Conservation (phyloP, 2,113 vertebrate species). For the Panthera leo region DNA sequence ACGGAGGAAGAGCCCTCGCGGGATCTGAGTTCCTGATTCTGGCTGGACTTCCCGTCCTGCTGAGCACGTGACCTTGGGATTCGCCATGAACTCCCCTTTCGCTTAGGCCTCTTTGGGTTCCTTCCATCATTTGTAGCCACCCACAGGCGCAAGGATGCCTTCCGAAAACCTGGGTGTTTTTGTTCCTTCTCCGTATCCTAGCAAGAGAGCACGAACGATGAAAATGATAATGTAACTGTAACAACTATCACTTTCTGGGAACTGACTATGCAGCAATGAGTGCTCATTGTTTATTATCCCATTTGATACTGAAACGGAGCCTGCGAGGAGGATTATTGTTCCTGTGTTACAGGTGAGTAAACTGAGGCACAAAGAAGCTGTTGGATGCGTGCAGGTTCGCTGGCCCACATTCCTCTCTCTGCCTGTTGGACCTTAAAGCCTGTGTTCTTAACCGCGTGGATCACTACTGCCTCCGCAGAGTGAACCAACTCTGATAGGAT, state of each 20-base stretch:
- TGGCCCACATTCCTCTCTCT: not conserved
- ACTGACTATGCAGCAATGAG: not conserved
- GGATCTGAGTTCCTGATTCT: not conserved
- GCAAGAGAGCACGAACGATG: not conserved
- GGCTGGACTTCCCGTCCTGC: not conserved
- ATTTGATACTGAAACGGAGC: not conserved
- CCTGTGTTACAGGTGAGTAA: not conserved
- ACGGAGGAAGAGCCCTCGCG: not conserved
- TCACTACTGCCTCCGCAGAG: not conserved
- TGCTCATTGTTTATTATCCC: not conserved
- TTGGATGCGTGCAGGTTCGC: not conserved
- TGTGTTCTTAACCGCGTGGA: not conserved
- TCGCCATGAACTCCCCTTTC: not conserved
- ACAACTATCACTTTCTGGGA: not conserved
- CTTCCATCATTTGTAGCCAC: not conserved
- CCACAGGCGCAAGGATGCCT: not conserved
- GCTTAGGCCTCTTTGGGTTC: not conserved
- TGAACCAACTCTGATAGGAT: not conserved
- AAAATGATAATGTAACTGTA: not conserved
- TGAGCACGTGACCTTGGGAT: not conserved
- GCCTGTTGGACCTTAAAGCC: not conserved
- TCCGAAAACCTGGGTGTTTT: not conserved
- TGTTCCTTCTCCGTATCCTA: not conserved
- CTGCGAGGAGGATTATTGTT: not conserved
- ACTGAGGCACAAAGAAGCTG: not conserved